Conservation (phyloP, 2,113 vertebrate species). For the Oreocharis arfaki region DNA sequence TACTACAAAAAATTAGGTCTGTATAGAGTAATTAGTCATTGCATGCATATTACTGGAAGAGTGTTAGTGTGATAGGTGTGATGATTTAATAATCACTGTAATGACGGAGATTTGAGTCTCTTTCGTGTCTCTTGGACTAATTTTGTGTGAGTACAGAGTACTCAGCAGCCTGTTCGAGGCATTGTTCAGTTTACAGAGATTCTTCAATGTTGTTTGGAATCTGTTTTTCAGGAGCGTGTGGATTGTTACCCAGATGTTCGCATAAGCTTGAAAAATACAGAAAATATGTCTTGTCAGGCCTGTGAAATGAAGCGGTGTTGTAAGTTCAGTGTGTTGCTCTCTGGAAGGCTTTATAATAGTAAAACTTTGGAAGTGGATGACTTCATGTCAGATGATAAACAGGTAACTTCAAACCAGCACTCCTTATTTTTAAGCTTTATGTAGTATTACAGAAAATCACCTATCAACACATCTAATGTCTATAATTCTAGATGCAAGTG, state of each 20-base stretch:
- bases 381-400: conserved; percentile 81
- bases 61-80: neutral
- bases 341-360: conserved; percentile 76
- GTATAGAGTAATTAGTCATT: neutral
- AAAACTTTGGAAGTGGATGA: conserved; percentile 76
- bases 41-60: neutral
- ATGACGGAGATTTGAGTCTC: neutral
- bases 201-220: neutral
- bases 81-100: neutral
- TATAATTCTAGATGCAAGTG: neutral
- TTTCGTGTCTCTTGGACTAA: neutral
- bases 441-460: neutral
- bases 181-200: neutral
- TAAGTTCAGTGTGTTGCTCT: conserved; percentile 70
- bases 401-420: conserved; percentile 67
- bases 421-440: neutral
- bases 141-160: neutral
- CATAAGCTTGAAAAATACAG: neutral
- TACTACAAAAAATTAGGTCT: neutral
- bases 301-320: conserved; percentile 74
- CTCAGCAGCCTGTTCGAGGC: neutral
- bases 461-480: neutral
- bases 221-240: conserved; percentile 76
- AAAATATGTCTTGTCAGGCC: conserved; percentile 69
- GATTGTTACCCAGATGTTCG: conserved; percentile 75